phyloP scores from a whole-genome alignment of 2,888 invertebrate genomes.

The Drosophila borborema region DNA sequence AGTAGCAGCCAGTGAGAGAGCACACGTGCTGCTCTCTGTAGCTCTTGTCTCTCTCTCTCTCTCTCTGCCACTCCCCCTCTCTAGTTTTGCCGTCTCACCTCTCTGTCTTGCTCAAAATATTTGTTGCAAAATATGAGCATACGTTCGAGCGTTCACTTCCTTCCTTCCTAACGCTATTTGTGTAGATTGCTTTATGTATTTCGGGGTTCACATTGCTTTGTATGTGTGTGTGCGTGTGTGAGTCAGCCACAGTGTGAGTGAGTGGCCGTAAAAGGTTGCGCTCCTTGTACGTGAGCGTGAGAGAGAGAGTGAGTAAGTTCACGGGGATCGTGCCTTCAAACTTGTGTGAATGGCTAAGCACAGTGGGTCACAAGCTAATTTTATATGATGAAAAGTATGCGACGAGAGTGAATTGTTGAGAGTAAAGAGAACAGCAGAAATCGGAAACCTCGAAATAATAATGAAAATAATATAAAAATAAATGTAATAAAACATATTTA shows the following conservation, averaged over 20 bases:
- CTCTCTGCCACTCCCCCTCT: background rate
- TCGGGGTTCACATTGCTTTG: slow-evolving; percentile 51
- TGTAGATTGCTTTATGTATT: slow-evolving; percentile 32
- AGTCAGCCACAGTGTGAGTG: slow-evolving; percentile 46
- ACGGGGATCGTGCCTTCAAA: slow-evolving; percentile 68
- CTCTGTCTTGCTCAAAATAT: slow-evolving; percentile 37
- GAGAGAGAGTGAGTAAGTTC: slow-evolving; percentile 53
- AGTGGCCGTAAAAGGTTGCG: slow-evolving; percentile 55
- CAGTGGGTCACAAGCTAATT: slow-evolving; percentile 59
- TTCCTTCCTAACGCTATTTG: slow-evolving; percentile 50
- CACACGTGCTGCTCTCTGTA: slow-evolving; percentile 15
- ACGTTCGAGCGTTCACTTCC: slow-evolving; percentile 72
- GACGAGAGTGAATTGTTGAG: slow-evolving; percentile 2
- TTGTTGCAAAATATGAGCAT: slow-evolving; percentile 75
- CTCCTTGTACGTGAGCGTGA: slow-evolving; percentile 32
- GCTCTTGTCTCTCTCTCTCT: slow-evolving; percentile 12
- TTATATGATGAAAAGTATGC: background rate
- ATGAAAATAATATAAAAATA: background rate
- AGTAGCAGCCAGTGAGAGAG: slow-evolving; percentile 25
- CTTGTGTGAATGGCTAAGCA: slow-evolving; percentile 58
- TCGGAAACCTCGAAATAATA: too few species aligned
- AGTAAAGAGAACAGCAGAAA: background rate
- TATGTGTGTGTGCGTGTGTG: slow-evolving; percentile 8
- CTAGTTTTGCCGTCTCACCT: background rate
- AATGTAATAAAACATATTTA: background rate